Evolutionary conservation across 2,888 invertebrate genomes (phyloP).

Genomic region (Acrobeloides nanus): DNA sequence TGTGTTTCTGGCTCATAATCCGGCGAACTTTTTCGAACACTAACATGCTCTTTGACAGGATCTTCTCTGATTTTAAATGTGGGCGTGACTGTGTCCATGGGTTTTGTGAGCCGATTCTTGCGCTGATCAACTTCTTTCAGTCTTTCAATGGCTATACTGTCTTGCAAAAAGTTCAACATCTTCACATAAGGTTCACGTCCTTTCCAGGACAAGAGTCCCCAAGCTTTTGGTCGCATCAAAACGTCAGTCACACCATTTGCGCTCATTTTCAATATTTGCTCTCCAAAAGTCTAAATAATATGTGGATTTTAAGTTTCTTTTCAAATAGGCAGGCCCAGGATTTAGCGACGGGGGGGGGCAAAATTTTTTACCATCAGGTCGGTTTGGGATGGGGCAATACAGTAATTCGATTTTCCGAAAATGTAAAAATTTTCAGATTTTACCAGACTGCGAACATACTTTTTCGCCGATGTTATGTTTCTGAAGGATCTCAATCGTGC

Average conservation of each 20-base stretch:
- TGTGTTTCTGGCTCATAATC: neutral
- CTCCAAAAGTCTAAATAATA: slow-evolving; percentile 72
- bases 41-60: too few species aligned
- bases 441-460: slow-evolving; percentile 58
- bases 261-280: slow-evolving; percentile 77
- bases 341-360: too few species aligned
- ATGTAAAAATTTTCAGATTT: too few species aligned
- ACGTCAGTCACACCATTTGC: slow-evolving; percentile 88
- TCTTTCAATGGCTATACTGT: slow-evolving; percentile 5
- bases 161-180: slow-evolving; percentile 83
- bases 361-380: too few species aligned
- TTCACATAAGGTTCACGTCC: slow-evolving; percentile 83
- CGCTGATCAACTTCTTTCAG: neutral
- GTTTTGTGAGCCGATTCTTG: too few species aligned
- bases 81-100: too few species aligned
- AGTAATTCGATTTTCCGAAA: too few species aligned
- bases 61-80: too few species aligned
- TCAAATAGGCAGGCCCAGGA: too few species aligned
- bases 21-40: too few species aligned
- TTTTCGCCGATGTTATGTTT: slow-evolving; percentile 73
- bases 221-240: slow-evolving; percentile 90
- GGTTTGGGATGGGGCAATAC: too few species aligned
- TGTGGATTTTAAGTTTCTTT: too few species aligned
- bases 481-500: slow-evolving; percentile 56
- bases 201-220: slow-evolving; percentile 96